Base-by-base conservation (phyloP, 1,140 invertebrate species). In the Micrasema minimum region DNA sequence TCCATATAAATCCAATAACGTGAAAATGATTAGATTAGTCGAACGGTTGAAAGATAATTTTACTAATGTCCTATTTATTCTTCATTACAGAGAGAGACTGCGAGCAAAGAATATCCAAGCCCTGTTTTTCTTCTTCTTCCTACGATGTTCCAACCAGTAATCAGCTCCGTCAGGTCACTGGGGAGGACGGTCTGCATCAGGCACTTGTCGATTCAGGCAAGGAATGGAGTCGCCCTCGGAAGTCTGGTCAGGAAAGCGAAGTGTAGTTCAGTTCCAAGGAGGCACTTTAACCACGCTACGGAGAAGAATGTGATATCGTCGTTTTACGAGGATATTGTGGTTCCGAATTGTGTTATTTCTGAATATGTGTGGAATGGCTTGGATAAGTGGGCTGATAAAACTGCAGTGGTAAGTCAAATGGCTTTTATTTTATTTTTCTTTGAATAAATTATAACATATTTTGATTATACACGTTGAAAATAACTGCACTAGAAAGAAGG, bases 281-380 rank as follows among this genome's bases (percentile, higher is more conserved):
- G 69, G 38, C 65, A 76, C 5, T 51, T 74, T 20, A 59, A 74
- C 23, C 71, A 74, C 35, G n/a, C 65, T 46, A 71, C 57, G 37
- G 76, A 64, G 66, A 59, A 38, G 48, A 79, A 66, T 70, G 71
- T 80, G 2, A 77, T 83, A 3, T 79, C 78, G 20, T 85, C 87
- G 0, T 83, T 86, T 0, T 85, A 78, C 65, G 83, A 84, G 1
- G 79, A 83, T 23, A 67, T 88, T 11, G 77, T 81, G 11, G 79
- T 87, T 51, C 88, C 86, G 0, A 84, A 89, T 69, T 72, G 80
- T 0, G 85, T 85, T 0, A n/a, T 91, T 11, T 81, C 85, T n/a
- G 88, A 92, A 48, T 90, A 86, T 68, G 78, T 91, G 1, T 92
- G 89, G 89, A 78, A 85, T 18, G 85, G 88, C 76, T 73, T 89